Evolutionary conservation across 2,113 vertebrate genomes (phyloP).

Genomic region (Bambusicola thoracicus): DNA sequence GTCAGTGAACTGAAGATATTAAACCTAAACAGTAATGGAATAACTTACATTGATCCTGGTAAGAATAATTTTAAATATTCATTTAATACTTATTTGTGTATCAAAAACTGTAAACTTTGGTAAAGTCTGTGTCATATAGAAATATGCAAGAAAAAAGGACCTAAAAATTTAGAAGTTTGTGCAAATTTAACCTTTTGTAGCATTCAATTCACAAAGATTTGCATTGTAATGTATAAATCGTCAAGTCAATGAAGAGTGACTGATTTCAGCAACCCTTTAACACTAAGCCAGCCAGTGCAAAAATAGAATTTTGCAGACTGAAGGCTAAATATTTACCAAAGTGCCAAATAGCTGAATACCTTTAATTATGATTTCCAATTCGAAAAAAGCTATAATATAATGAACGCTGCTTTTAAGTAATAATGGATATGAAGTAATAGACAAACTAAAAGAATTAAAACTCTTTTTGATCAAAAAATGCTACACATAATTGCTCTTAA

Average conservation of each 20-base stretch:
- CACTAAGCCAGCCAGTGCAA: not conserved
- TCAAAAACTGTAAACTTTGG: not conserved
- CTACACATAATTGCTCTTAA: not conserved
- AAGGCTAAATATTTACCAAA: not conserved
- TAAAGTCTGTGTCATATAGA: not conserved
- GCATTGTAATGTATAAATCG: not conserved
- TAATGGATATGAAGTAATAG: not conserved
- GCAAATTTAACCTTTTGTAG: not conserved
- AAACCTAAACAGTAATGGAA: too few relatives aligned
- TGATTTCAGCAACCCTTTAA: not conserved
- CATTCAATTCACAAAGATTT: not conserved
- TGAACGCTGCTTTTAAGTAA: not conserved
- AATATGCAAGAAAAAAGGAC: rapidly evolving
- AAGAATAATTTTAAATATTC: too few relatives aligned
- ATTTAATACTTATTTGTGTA: not conserved
- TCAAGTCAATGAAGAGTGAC: not conserved
- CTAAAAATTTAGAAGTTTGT: not conserved
- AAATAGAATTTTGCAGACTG: not conserved
- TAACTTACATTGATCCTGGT: too few relatives aligned
- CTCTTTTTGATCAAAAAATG: not conserved
- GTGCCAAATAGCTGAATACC: not conserved
- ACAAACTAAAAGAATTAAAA: not conserved
- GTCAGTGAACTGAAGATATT: too few relatives aligned
- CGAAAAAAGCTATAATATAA: not conserved
- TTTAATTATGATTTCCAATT: not conserved